Conservation (phyloP, 1,140 invertebrate genomes). For the Cydia strobilella region DNA sequence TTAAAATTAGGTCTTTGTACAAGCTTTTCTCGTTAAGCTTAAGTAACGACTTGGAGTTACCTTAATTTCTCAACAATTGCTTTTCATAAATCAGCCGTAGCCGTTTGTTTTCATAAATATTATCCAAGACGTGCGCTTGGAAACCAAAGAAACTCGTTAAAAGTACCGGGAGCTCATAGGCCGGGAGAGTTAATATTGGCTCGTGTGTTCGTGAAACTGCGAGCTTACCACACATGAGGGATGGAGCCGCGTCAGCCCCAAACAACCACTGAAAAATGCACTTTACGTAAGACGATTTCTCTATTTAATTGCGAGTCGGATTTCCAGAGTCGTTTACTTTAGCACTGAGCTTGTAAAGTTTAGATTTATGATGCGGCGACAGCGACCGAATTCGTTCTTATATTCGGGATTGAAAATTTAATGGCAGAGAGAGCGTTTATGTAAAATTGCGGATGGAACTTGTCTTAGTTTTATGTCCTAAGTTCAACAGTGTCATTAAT, state of each 20-base stretch:
- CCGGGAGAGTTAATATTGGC: conserved; percentile 13
- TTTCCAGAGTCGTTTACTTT: conserved; percentile 26
- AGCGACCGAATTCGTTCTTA: conserved; percentile 32
- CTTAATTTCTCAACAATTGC: conserved; percentile 27
- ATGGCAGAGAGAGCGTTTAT: conserved; percentile 29
- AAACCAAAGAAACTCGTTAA: conserved; percentile 32
- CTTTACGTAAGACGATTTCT: conserved; percentile 36
- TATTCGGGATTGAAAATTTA: conserved; percentile 26
- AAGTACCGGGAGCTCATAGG: conserved; percentile 25
- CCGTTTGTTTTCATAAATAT: conserved; percentile 23
- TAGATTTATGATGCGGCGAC: conserved; percentile 36
- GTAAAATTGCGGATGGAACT: conserved; percentile 32
- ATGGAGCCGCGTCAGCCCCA: conserved; percentile 38
- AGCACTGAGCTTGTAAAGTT: conserved; percentile 33
- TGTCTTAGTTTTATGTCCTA: conserved; percentile 31
- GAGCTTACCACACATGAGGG: conserved; percentile 38
- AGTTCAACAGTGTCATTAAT: conserved; percentile 29
- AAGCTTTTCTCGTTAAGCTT: conserved; percentile 24
- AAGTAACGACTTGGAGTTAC: conserved; percentile 24
- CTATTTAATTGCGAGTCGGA: conserved; percentile 35
- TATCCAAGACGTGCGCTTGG: background rate
- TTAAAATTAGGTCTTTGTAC: conserved; percentile 16
- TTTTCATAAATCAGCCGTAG: conserved; percentile 20
- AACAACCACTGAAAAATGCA: conserved; percentile 47
- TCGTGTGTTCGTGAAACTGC: background rate